Conservation (phyloP, 2,797 vertebrate species). For the Falco rusticolus region DNA sequence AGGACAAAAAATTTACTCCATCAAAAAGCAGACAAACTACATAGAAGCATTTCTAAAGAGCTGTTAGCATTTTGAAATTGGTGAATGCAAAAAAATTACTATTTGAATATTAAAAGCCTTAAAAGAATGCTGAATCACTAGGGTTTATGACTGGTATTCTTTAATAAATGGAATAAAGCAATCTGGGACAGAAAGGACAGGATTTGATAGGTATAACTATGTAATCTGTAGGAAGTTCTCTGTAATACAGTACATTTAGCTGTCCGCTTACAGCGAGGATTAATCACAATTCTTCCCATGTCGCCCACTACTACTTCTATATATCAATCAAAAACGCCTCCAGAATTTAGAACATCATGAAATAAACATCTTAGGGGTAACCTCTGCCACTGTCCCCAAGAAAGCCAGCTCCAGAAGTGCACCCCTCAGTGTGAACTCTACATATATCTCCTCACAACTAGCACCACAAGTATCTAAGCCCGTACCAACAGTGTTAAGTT, state of each 20-base stretch:
- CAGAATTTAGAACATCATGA: not conserved
- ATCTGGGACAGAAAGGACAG: not conserved
- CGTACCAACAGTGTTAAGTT: accelerated
- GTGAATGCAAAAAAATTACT: not conserved
- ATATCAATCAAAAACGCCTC: not conserved
- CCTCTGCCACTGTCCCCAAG: not conserved
- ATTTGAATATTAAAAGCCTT: not conserved
- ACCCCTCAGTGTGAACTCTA: accelerated
- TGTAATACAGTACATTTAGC: not conserved
- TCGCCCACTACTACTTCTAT: not conserved
- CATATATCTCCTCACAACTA: accelerated
- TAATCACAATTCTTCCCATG: not conserved
- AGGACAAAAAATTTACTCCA: accelerated
- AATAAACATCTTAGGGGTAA: not conserved
- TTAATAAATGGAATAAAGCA: not conserved
- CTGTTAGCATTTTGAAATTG: not conserved
- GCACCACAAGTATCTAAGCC: not conserved
- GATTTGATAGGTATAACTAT: not conserved
- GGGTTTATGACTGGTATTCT: not conserved
- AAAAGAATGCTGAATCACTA: not conserved
- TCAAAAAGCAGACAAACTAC: not conserved
- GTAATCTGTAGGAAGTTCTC: not conserved
- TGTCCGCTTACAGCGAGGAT: not conserved
- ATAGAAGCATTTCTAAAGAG: not conserved
- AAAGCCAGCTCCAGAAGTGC: not conserved